Base-by-base conservation (phyloP, 2,888 invertebrate species). In the Lucinisca nassula region DNA sequence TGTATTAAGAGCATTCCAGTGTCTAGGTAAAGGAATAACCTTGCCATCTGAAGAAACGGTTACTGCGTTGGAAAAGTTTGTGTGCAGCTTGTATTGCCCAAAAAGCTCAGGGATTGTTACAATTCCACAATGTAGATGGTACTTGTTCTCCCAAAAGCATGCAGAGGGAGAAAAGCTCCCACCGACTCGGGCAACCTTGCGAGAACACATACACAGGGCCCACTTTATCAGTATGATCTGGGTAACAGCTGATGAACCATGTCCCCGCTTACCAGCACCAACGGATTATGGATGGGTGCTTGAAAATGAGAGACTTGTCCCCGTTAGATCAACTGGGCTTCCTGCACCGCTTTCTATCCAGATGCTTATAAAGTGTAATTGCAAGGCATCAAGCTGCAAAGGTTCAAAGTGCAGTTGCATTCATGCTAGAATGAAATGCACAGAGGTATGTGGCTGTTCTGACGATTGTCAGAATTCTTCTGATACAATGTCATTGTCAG, bases 371-470 rank as follows among this genome's bases (percentile, higher is more conserved):
- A 67, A 67, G 35, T 67, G 67, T 17, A 10, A 3, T 1, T 67
- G 67, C 67, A 32, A 35, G 35, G 67, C 67, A 4, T 67, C 67
- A 35, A 35, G 35, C 35, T 67, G 67, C 35, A 35, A 12, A 17
- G 17, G 67, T 67, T 32, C 67, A 35, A 35, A 35, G 21, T 67
- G 67, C 35, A 67, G 67, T 67, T 67, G 67, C 67, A 67, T 67
- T 3, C 67, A 67, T 67, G 67, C 67, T 21, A 67, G 12, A 4
- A 67, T 67, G 67, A 67, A 67, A 67, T 35, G 35, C 35, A 67
- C 67, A 67, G 67, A 67, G 6, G 14, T 67, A 4, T 67, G 67
- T 35, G 67, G 67, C 35, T 67, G 67, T 67, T 35, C 67, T 21
- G 67, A 32, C 35, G 67, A 35, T 67, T 61, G 61, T n/a, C n/a